phyloP scores from a whole-genome alignment of 2,888 invertebrate species.

The Drosophila meridiana region DNA sequence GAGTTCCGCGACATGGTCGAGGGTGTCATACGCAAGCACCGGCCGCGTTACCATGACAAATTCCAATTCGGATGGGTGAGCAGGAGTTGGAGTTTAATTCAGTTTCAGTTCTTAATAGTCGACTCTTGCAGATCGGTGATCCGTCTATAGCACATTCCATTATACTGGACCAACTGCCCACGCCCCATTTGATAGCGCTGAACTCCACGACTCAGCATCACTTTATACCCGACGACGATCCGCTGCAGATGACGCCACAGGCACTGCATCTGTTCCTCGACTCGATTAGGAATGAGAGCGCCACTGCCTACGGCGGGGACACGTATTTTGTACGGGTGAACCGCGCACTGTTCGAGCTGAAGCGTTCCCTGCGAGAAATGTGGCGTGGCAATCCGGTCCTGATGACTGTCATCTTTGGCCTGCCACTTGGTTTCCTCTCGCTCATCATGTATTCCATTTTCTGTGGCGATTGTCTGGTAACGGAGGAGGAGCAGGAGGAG shows the following conservation, averaged over 20 bases:
- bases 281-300: slow-evolving; percentile 90
- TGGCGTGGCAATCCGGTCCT: slow-evolving; percentile 97
- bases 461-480: slow-evolving; percentile 97
- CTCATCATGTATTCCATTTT: slow-evolving; percentile 98
- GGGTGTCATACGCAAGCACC: slow-evolving; percentile 90
- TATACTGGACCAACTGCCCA: slow-evolving; percentile 93
- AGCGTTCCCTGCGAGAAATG: slow-evolving; percentile 92
- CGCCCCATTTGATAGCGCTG: slow-evolving; percentile 95
- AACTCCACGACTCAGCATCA: slow-evolving; percentile 97
- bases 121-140: slow-evolving; percentile 88
- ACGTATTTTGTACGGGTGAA: slow-evolving; percentile 91
- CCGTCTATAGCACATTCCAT: slow-evolving; percentile 97
- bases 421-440: slow-evolving; percentile 96
- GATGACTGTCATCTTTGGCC: slow-evolving; percentile 96
- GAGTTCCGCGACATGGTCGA: slow-evolving; percentile 94
- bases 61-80: slow-evolving; percentile 97
- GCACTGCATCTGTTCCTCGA: slow-evolving; percentile 84
- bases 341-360: slow-evolving; percentile 93
- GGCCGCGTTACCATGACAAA: slow-evolving; percentile 91
- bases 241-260: slow-evolving; percentile 92
- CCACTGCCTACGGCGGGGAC: slow-evolving; percentile 94
- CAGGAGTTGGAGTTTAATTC: neutral
- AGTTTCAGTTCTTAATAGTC: neutral
- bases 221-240: slow-evolving; percentile 94
- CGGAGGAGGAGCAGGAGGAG: slow-evolving; percentile 89